phyloP scores from a whole-genome alignment of 1,140 invertebrate genomes.

The Bombyx mori region DNA sequence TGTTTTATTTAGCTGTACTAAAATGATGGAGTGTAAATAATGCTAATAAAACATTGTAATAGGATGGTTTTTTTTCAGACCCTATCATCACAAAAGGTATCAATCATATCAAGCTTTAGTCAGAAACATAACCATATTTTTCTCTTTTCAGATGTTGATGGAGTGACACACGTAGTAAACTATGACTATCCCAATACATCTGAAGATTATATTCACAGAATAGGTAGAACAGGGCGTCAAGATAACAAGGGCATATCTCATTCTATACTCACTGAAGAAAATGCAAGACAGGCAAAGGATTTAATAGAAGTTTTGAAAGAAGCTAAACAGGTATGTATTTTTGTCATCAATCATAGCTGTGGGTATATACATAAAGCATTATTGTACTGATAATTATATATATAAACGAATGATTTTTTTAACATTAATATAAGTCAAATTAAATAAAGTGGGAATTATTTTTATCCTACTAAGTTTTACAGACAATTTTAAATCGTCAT shows the following conservation, averaged over 20 bases:
- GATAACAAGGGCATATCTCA: constrained; percentile 87
- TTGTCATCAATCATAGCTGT: background rate
- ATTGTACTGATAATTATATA: no score
- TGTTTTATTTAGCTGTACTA: no score
- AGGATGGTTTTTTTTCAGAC: no score
- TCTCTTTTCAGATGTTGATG: constrained; percentile 76
- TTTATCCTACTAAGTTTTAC: no score
- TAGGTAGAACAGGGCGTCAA: constrained; percentile 88
- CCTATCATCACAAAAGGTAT: no score
- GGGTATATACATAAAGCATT: no score
- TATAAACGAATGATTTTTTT: no score
- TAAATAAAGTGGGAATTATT: no score
- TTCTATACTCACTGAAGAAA: constrained; percentile 85
- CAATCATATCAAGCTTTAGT: background rate
- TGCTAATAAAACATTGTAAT: no score
- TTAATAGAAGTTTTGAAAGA: constrained; percentile 53
- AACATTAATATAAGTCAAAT: no score
- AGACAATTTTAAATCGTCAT: no score
- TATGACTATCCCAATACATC: constrained; percentile 89
- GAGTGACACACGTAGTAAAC: constrained; percentile 92
- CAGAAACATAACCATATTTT: constrained; percentile 4
- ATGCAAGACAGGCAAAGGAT: constrained; percentile 76
- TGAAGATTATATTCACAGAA: constrained; percentile 92
- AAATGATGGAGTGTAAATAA: no score
- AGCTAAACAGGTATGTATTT: constrained; percentile 47